Evolutionary conservation across 2,113 vertebrate genomes (phyloP).

Genomic region (Campylorhamphus procurvoides): DNA sequence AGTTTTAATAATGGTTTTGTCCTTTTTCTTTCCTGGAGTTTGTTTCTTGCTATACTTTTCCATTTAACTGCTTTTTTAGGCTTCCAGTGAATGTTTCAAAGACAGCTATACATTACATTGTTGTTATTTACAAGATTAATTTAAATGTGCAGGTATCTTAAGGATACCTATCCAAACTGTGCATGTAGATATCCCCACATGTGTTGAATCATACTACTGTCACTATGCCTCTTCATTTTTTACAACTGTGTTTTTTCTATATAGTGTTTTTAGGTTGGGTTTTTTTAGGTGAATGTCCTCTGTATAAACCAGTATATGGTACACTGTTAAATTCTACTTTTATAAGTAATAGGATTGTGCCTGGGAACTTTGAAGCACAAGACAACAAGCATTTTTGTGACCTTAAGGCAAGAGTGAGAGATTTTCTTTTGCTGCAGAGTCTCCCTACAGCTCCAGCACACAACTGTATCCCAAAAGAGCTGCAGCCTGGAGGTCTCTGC

Average conservation of each 20-base stretch:
- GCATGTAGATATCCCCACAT: neutral
- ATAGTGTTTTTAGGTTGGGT: accelerated
- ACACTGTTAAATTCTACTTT: neutral
- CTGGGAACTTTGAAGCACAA: neutral
- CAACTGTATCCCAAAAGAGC: constrained; percentile 77
- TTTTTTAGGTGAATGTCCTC: neutral
- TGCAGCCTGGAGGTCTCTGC: constrained; percentile 77
- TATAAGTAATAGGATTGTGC: neutral
- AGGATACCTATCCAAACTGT: neutral
- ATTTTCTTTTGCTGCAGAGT: constrained; percentile 73
- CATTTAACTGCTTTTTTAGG: neutral
- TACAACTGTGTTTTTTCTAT: neutral
- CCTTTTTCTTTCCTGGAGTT: neutral
- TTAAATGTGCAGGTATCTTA: neutral
- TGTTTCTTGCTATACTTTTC: neutral
- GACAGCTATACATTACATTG: neutral
- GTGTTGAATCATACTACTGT: neutral
- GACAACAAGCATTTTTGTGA: neutral
- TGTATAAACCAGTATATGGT: accelerated
- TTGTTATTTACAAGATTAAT: neutral
- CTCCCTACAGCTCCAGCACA: constrained; percentile 85
- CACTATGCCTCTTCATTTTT: neutral
- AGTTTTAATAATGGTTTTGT: neutral
- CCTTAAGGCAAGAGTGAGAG: neutral
- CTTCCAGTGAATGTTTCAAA: neutral